A percentile compares a stretch with the other conserved stretches of the same genome.
Evolutionary conservation across 1,140 invertebrate genomes (phyloP).

Genomic region (Monomorium pharaonis): DNA sequence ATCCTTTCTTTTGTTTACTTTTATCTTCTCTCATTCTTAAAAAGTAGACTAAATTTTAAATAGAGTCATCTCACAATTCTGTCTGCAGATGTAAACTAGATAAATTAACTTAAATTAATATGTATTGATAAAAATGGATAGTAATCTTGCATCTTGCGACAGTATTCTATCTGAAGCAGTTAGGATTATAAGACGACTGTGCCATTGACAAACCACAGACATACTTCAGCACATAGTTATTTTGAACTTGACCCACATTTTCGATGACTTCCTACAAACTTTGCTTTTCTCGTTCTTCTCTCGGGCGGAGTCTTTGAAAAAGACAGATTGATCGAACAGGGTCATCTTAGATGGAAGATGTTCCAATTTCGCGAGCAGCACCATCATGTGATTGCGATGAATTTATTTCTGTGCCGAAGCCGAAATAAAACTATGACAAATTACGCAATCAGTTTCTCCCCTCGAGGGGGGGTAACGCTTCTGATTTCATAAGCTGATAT

Average conservation of each 20-base stretch:
- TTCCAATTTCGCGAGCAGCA: constrained; percentile 32
- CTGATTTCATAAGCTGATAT: constrained; percentile 43
- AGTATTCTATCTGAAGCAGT: not conserved
- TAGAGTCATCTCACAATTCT: no score
- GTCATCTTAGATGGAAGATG: constrained; percentile 24
- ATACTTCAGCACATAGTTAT: constrained; percentile 68
- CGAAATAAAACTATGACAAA: constrained; percentile 51
- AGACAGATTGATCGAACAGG: constrained; percentile 60
- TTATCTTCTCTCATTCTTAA: no score
- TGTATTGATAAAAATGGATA: no score
- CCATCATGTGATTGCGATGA: not conserved
- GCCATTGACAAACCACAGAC: constrained; percentile 1
- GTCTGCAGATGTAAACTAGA: no score
- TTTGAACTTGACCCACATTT: constrained; percentile 79
- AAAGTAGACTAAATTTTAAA: no score
- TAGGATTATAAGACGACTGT: not conserved
- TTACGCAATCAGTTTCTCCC: constrained; percentile 12
- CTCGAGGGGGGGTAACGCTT: not conserved
- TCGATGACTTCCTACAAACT: constrained; percentile 33
- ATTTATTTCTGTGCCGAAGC: constrained; percentile 61
- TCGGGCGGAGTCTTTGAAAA: constrained; percentile 34
- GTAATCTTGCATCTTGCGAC: not conserved
- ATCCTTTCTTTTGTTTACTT: no score
- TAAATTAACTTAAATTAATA: no score
- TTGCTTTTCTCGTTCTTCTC: constrained; percentile 34